A percentile compares a stretch with the other conserved stretches of the same genome.
phyloP scores from a whole-genome alignment of 64 coral and sea anemone genomes.

The Montipora efflorescens region DNA sequence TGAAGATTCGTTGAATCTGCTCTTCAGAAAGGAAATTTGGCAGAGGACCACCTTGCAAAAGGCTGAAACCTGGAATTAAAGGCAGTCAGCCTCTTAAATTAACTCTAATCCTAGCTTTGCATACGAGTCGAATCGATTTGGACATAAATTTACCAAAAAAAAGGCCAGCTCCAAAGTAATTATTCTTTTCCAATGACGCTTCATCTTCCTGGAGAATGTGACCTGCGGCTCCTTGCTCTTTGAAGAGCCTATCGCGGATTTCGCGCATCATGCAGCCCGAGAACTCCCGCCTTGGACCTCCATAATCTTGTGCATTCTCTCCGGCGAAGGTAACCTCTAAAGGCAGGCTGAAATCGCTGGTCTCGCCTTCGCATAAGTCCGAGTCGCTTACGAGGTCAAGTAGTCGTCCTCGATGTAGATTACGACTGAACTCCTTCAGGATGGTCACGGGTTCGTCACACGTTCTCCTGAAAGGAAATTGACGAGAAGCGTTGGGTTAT shows the following conservation, averaged over 20 bases:
- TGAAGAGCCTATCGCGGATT: too few species aligned
- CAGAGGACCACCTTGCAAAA: conserved; percentile 40
- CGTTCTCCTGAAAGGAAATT: background rate
- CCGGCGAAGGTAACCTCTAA: conserved; percentile 49
- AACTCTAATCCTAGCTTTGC: background rate
- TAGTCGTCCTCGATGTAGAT: background rate
- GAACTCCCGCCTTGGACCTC: conserved; percentile 37
- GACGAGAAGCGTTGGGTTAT: background rate
- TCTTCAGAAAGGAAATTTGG: conserved; percentile 19
- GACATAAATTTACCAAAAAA: too few species aligned
- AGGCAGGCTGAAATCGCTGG: conserved; percentile 31
- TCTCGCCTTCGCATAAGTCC: conserved; percentile 39
- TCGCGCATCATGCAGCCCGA: background rate
- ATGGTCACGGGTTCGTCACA: conserved; percentile 28
- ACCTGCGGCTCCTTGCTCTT: too few species aligned
- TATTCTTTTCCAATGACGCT: too few species aligned
- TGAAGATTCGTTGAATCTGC: conserved; percentile 6
- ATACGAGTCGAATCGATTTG: background rate
- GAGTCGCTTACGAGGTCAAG: conserved; percentile 26
- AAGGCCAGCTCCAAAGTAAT: too few species aligned
- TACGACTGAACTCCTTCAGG: background rate
- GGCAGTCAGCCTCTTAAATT: background rate
- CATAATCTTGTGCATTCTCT: conserved; percentile 45
- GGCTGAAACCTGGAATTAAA: conserved; percentile 17
- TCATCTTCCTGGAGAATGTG: too few species aligned